Base-by-base conservation (phyloP, 2,888 invertebrate species). In the Apeira syringaria region DNA sequence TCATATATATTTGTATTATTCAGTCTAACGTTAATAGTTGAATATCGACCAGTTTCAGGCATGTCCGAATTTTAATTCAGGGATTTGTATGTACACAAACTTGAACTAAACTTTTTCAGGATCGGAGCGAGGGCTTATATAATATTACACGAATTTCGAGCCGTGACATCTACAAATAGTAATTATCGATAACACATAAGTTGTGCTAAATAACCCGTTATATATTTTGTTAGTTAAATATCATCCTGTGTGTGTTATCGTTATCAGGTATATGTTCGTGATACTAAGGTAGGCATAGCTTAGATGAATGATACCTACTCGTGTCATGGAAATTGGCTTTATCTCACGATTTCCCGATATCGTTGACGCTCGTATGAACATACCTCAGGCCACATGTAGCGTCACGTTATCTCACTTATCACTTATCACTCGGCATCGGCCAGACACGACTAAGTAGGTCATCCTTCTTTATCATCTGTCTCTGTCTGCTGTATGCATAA, bases 381-480 rank as follows among this genome's bases (percentile, higher is more conserved):
- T 27, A 10, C 7, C n/a, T 38, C 38, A 26, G 28, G 15, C 22
- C 39, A 25, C 29, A 36, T 26, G 31, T 37, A 20, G 30, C 31
- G 31, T 45, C 31, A 35, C 25, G 37, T 7, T 10, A 13, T 37
- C 41, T 30, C 38, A n/a, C n/a, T n/a, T n/a, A n/a, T 47, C 38
- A 38, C 20, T 20, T 20, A 20, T 20, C 20, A 2, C 5, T 42
- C 35, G 15, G 12, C 10, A 36, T 35, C 28, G n/a, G 5, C 12
- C 35, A 38, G 47, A 47, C 42, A 33, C 34, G 37, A 28, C 32
- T 34, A 47, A 42, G 9, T 46, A 27, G 47, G 47, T 47, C 38
- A 42, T 17, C 30, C 11, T 31, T 15, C 15, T 15, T 15, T 32
- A 40, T 32, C 45, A 39, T 13, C 39, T 10, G 7, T 3, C 7